Evolutionary conservation across 2,888 invertebrate species (phyloP).

Genomic region (Coelinius sp.): DNA sequence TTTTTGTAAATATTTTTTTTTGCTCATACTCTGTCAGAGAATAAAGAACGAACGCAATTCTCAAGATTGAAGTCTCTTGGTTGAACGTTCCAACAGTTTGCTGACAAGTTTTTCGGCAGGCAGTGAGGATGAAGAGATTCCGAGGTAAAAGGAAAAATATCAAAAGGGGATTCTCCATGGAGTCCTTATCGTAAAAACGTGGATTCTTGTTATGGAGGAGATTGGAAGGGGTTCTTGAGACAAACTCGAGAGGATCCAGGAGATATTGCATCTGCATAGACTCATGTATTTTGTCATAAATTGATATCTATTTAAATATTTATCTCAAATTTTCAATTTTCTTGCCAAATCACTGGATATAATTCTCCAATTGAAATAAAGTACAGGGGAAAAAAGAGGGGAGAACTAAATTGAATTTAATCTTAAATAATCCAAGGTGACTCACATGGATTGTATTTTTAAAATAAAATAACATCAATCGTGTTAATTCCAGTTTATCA

Average conservation of each 20-base stretch:
- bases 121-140: not conserved
- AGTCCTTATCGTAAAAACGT: not conserved
- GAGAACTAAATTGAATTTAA: slow-evolving; percentile 14
- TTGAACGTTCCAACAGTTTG: not conserved
- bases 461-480: no score
- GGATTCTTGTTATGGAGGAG: not conserved
- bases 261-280: not conserved
- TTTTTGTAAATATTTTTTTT: not conserved
- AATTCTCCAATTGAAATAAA: not conserved
- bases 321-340: not conserved
- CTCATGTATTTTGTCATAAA: not conserved
- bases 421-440: slow-evolving; percentile 14
- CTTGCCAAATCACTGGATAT: not conserved
- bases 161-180: not conserved
- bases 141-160: not conserved
- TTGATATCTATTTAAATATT: not conserved
- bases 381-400: not conserved
- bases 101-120: slow-evolving; percentile 17
- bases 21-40: not conserved
- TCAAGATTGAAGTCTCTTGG: slow-evolving; percentile 15
- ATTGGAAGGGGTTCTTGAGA: slow-evolving; percentile 1
- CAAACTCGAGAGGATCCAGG: slow-evolving; percentile 4
- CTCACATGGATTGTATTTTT: no score
- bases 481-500: not conserved
- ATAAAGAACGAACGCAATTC: not conserved